A percentile compares a stretch with the other conserved stretches of the same genome.
These are phyloP conservation scores for Tenebrosternarchus preto DNA, from an alignment of 2,113 vertebrate species.

Conservation along the genomic window DNA sequence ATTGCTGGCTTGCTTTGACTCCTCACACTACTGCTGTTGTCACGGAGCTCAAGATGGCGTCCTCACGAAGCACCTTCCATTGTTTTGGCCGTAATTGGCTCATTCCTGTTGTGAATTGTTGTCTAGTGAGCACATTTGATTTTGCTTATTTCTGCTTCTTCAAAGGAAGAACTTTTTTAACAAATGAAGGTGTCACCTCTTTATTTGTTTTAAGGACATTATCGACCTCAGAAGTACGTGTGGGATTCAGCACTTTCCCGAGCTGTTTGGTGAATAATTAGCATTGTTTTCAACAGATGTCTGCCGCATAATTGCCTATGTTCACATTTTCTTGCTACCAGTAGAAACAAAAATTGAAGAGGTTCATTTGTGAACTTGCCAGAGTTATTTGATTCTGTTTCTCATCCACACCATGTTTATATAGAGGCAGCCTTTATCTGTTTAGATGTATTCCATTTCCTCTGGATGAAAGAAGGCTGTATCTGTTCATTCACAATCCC, in stretches of 20 bases:
- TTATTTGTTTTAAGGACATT: neutral
- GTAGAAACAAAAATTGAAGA: neutral
- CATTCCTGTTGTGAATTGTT: constrained; percentile 5
- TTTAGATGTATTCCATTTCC: neutral
- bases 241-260: neutral
- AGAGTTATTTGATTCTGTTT: neutral
- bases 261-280: constrained; percentile 3
- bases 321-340: neutral
- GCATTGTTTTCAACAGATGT: neutral
- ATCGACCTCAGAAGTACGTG: neutral
- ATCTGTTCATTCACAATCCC: neutral
- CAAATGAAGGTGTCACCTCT: neutral
- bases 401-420: neutral
- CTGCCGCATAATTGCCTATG: neutral
- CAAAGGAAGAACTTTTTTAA: constrained; percentile 2
- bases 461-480: neutral
- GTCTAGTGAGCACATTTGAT: constrained; percentile 11
- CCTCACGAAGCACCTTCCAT: neutral
- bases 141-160: neutral
- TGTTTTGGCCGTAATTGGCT: constrained; percentile 9
- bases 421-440: neutral
- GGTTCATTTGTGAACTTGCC: neutral
- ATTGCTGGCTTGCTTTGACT: constrained; percentile 24
- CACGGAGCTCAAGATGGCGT: neutral
- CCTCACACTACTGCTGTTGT: constrained; percentile 30